Evolutionary conservation across 1,140 invertebrate genomes (phyloP).

Genomic region (Temnothorax nylanderi): DNA sequence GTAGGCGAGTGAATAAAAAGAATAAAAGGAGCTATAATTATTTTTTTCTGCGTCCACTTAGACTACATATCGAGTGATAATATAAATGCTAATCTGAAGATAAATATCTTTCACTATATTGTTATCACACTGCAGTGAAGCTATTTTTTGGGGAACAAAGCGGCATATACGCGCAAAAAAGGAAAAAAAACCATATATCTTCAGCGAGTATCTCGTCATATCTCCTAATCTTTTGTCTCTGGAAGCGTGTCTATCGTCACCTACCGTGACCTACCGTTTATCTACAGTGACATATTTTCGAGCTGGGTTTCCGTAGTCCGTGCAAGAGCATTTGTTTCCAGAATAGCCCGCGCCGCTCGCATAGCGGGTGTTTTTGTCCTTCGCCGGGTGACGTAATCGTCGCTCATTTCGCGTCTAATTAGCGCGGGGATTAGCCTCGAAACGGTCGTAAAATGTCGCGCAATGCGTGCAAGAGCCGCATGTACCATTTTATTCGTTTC

Average conservation of each 20-base stretch:
- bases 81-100: background rate
- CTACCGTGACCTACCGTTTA: background rate
- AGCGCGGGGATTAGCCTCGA: slow-evolving; percentile 67
- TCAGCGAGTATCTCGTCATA: background rate
- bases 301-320: background rate
- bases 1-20: background rate
- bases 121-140: background rate
- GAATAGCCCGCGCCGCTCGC: slow-evolving; percentile 7
- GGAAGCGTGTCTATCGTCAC: background rate
- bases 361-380: slow-evolving; percentile 42
- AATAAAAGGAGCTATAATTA: background rate
- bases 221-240: slow-evolving; percentile 31
- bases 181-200: background rate
- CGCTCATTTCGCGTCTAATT: slow-evolving; percentile 71
- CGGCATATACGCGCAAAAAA: background rate
- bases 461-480: slow-evolving; percentile 8
- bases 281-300: slow-evolving; percentile 51
- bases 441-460: slow-evolving; percentile 37
- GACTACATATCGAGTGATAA: background rate
- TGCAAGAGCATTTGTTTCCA: slow-evolving; percentile 27
- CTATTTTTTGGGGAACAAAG: slow-evolving; percentile 18
- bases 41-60: background rate
- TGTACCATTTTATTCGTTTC: slow-evolving; percentile 27
- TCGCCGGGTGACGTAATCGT: slow-evolving; percentile 59
- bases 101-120: background rate